A percentile compares a stretch with the other conserved stretches of the same genome.
Evolutionary conservation across 2,888 invertebrate genomes (phyloP).

Genomic region (Eilema griseolum): DNA sequence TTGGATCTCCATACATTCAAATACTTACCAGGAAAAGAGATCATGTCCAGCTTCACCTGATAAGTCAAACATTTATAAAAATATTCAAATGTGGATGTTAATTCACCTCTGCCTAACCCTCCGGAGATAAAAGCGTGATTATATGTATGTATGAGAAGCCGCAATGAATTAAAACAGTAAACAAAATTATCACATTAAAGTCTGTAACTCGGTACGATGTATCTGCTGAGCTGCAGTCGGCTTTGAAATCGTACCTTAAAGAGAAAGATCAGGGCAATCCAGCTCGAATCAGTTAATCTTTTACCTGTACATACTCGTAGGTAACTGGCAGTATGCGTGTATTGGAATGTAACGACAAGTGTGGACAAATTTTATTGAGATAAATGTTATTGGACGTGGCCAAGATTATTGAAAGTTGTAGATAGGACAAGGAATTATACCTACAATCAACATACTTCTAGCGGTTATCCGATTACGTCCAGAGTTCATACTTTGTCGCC

Average conservation of each 20-base stretch:
- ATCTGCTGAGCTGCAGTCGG: too few species aligned
- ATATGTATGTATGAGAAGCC: too few species aligned
- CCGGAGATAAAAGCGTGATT: too few species aligned
- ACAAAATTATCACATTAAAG: too few species aligned
- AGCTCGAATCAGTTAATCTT: conserved; percentile 31
- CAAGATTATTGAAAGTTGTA: conserved; percentile 20
- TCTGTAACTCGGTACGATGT: too few species aligned
- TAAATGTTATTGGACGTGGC: conserved; percentile 16
- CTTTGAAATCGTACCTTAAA: conserved; percentile 24
- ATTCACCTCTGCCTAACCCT: too few species aligned
- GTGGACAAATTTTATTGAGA: conserved; percentile 42
- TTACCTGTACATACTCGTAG: conserved; percentile 21
- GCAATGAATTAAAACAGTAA: too few species aligned
- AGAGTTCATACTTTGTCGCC: not conserved
- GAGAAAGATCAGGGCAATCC: conserved; percentile 7
- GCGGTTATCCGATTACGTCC: not conserved
- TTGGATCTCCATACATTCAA: too few species aligned
- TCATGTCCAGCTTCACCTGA: not conserved
- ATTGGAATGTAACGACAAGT: conserved; percentile 23
- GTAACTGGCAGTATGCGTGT: conserved; percentile 37
- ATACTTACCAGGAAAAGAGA: not conserved
- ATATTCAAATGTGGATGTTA: conserved; percentile 31
- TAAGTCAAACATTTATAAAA: conserved; percentile 4
- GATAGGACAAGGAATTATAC: not conserved
- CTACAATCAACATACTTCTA: not conserved